A percentile compares a stretch with the other conserved stretches of the same genome.
Conservation (phyloP, 2,888 invertebrate genomes). For the Lasiommata megera region DNA sequence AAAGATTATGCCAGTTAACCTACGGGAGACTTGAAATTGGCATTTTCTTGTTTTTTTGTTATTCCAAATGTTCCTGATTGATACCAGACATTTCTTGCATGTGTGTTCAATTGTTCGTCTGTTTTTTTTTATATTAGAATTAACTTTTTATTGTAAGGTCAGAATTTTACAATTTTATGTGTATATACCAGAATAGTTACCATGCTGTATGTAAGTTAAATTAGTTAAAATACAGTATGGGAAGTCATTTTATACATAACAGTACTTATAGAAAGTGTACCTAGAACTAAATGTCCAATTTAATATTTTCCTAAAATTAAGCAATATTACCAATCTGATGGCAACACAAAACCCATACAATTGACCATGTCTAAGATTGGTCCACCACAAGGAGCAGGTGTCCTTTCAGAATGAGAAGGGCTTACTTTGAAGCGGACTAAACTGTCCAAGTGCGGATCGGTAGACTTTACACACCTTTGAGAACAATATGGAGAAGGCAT, state of each 20-base stretch:
- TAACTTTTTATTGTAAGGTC: conserved; percentile 18
- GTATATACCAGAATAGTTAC: conserved; percentile 4
- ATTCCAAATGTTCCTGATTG: conserved; percentile 36
- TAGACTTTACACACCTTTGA: too few species aligned
- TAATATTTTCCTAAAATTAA: neutral
- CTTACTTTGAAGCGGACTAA: too few species aligned
- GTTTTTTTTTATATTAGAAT: conserved; percentile 39
- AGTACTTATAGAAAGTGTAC: neutral
- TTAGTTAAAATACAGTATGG: neutral
- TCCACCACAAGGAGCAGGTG: too few species aligned
- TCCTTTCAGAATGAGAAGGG: too few species aligned
- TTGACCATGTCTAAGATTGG: neutral
- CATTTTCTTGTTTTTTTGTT: conserved; percentile 35
- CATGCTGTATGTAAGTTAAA: neutral
- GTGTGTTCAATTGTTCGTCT: conserved; percentile 43
- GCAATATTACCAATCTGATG: neutral
- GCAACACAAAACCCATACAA: neutral
- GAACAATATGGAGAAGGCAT: too few species aligned
- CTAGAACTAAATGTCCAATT: neutral
- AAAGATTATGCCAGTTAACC: conserved; percentile 34
- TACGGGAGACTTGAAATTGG: conserved; percentile 28
- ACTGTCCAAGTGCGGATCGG: too few species aligned
- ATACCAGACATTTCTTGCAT: conserved; percentile 42
- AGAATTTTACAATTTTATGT: neutral
- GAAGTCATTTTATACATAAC: neutral